These are phyloP conservation scores for Diachasma alloeum DNA, from an alignment of 1,140 invertebrate genomes.

Conservation along the genomic window DNA sequence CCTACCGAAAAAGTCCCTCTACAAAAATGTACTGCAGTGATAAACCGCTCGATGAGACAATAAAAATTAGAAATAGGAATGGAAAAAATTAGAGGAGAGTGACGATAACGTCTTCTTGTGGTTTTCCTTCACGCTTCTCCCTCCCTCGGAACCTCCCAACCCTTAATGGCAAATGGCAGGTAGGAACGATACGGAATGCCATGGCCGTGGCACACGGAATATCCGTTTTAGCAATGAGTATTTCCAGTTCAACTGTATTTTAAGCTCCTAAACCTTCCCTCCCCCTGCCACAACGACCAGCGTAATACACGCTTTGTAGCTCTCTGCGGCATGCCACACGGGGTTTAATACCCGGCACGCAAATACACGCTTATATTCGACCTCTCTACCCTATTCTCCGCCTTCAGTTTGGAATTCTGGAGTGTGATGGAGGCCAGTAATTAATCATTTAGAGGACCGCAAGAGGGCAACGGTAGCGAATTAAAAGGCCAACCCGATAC, in stretches of 20 bases:
- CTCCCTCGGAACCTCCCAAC: slow-evolving; percentile 1
- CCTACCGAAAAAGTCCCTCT: background rate
- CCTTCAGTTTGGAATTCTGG: background rate
- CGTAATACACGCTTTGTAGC: background rate
- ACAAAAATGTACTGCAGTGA: too few relatives aligned
- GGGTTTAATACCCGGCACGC: slow-evolving; percentile 5
- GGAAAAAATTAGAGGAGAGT: background rate
- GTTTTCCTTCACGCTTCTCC: slow-evolving; percentile 24
- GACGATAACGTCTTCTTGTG: background rate
- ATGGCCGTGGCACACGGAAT: slow-evolving; percentile 53
- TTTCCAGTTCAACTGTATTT: slow-evolving; percentile 38
- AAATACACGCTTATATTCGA: slow-evolving; percentile 19
- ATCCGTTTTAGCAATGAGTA: slow-evolving; percentile 58
- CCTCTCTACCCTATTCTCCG: slow-evolving; percentile 4
- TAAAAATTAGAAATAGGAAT: background rate
- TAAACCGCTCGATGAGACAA: too few relatives aligned
- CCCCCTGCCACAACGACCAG: background rate
- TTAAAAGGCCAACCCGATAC: slow-evolving; percentile 53
- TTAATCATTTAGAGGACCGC: slow-evolving; percentile 59
- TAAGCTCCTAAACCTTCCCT: slow-evolving; percentile 29
- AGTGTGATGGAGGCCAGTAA: slow-evolving; percentile 56
- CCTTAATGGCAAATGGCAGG: slow-evolving; percentile 31
- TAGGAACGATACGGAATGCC: slow-evolving; percentile 44
- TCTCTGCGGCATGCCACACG: background rate
- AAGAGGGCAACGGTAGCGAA: slow-evolving; percentile 40